These are phyloP conservation scores for Lypha dubia DNA, from an alignment of 2,888 invertebrate species.

Conservation along the genomic window DNA sequence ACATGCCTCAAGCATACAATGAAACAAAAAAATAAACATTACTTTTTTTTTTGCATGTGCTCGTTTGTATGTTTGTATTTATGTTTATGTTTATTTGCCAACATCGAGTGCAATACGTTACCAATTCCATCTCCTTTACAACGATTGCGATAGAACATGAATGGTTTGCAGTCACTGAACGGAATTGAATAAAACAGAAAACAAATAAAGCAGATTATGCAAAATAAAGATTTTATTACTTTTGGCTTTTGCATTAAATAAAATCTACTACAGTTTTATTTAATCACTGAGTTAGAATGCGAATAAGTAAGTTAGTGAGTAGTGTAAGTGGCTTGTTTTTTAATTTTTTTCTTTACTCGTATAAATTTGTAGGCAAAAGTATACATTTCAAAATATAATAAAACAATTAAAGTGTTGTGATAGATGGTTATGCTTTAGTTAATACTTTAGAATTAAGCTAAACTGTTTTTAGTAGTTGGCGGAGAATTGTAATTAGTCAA, in stretches of 20 bases:
- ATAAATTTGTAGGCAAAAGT: slow-evolving; percentile 11
- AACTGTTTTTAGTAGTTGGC: neutral
- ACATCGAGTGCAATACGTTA: slow-evolving; percentile 2
- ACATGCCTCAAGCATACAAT: slow-evolving; percentile 8
- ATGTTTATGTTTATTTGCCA: slow-evolving; percentile 19
- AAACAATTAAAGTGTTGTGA: slow-evolving; percentile 7
- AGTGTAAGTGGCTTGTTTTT: neutral
- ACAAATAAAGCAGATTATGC: neutral
- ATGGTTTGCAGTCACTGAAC: slow-evolving; percentile 14
- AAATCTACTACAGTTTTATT: neutral
- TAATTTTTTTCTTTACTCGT: neutral
- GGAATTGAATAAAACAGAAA: neutral
- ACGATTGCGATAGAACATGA: slow-evolving; percentile 6
- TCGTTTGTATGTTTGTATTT: neutral
- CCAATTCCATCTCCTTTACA: slow-evolving; percentile 4
- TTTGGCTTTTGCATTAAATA: slow-evolving; percentile 23
- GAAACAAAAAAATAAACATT: slow-evolving; percentile 30
- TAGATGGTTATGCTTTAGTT: neutral
- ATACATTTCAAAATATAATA: neutral
- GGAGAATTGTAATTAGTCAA: too few species aligned
- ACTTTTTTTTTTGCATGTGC: slow-evolving; percentile 38
- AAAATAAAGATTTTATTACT: slow-evolving; percentile 48
- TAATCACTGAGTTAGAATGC: neutral
- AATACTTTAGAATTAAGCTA: neutral
- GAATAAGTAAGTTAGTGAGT: neutral